These are phyloP conservation scores for Tachypleus tridentatus DNA, from an alignment of 1,140 invertebrate species.

Conservation along the genomic window DNA sequence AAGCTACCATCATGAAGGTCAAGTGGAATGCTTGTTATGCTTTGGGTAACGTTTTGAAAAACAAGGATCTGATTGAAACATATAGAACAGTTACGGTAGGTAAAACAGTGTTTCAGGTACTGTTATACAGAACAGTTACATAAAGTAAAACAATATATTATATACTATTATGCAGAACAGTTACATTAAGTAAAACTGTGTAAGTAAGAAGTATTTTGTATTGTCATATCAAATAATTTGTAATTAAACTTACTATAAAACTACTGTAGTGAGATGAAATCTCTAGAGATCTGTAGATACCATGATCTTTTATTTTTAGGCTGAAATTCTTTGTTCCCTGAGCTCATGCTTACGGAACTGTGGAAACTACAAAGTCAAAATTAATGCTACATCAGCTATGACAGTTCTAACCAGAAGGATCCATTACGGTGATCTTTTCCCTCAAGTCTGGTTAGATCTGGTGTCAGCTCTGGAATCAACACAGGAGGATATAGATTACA, in stretches of 20 bases:
- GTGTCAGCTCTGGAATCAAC: not conserved
- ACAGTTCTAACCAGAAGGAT: conserved; percentile 42
- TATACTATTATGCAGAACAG: not conserved
- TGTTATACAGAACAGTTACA: not conserved
- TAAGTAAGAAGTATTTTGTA: not conserved
- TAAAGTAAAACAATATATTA: not conserved
- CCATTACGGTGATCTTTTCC: conserved; percentile 48
- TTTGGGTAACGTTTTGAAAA: conserved; percentile 59
- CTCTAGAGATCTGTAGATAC: not conserved
- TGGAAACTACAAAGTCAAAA: conserved; percentile 57
- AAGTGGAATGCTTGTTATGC: conserved; percentile 84
- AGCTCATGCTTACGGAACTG: conserved; percentile 28
- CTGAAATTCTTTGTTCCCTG: conserved; percentile 4
- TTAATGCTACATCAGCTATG: conserved; percentile 64
- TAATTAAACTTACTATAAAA: not conserved
- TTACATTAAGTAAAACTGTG: not conserved
- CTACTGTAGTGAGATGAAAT: not conserved
- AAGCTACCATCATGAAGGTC: conserved; percentile 60
- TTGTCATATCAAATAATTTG: not conserved
- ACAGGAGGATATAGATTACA: conserved; percentile 11
- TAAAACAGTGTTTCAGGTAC: not conserved
- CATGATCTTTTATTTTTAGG: conserved; percentile 7
- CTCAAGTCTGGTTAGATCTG: conserved; percentile 45
- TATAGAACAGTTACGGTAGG: conserved; percentile 9
- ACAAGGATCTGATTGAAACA: conserved; percentile 36